These are phyloP conservation scores for Gouania willdenowi DNA, from an alignment of 2,797 vertebrate genomes.

Conservation along the genomic window DNA sequence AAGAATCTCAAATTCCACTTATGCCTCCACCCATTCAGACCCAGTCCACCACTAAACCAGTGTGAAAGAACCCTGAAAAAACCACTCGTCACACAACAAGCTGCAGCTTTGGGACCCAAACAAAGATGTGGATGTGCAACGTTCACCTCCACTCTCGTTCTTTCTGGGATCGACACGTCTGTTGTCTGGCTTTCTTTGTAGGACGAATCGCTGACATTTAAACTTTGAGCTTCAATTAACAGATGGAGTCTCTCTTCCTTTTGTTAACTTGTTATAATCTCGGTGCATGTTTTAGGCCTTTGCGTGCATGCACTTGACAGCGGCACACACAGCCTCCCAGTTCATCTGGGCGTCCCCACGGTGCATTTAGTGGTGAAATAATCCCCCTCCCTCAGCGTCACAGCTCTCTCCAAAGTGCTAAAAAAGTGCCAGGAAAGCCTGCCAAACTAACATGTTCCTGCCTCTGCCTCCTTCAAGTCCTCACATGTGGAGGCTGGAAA, in stretches of 20 bases:
- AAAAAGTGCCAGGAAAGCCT: conserved; percentile 5
- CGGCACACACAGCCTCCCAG: conserved; percentile 32
- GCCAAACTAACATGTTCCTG: conserved; percentile 60
- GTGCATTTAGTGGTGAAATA: conserved; percentile 53
- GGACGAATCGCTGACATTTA: conserved; percentile 24
- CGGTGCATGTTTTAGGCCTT: conserved; percentile 2
- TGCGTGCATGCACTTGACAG: conserved; percentile 29
- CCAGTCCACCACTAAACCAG: too few species aligned
- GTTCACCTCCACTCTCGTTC: too few species aligned
- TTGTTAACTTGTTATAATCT: conserved; percentile 26
- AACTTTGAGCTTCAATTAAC: conserved; percentile 41
- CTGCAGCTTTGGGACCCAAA: too few species aligned
- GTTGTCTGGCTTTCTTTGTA: too few species aligned
- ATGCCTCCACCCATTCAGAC: too few species aligned
- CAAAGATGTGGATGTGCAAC: too few species aligned
- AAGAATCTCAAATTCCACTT: too few species aligned
- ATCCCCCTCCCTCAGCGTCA: conserved; percentile 55
- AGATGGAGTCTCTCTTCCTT: conserved; percentile 44
- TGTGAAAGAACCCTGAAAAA: too few species aligned
- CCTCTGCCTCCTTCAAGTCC: conserved; percentile 56
- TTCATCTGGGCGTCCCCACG: conserved; percentile 62
- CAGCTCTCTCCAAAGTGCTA: conserved; percentile 15
- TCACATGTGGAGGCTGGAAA: too few species aligned
- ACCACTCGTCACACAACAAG: too few species aligned
- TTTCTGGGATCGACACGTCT: too few species aligned